phyloP scores from a whole-genome alignment of 2,113 vertebrate species.

The Aplodontia rufa region DNA sequence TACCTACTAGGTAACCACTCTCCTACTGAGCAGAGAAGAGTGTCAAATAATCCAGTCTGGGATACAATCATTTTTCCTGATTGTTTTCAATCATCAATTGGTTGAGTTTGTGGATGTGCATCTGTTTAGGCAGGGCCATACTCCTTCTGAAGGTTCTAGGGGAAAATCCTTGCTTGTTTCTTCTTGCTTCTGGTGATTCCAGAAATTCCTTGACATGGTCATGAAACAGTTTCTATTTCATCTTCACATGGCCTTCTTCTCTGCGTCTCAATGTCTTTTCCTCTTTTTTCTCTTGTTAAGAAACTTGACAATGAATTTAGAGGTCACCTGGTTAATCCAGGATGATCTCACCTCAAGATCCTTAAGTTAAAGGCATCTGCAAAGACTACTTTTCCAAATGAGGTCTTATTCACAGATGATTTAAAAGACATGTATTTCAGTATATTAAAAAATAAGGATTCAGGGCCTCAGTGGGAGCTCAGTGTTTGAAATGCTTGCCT shows the following conservation, averaged over 20 bases:
- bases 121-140: no score
- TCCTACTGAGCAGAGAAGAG: no score
- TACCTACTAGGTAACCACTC: no score
- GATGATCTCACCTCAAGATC: background rate
- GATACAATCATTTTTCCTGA: background rate
- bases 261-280: background rate
- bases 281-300: background rate
- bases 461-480: no score
- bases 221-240: background rate
- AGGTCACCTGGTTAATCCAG: background rate
- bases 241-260: background rate
- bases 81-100: background rate
- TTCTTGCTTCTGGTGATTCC: background rate
- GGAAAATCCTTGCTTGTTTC: background rate
- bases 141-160: background rate
- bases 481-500: no score
- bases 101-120: background rate
- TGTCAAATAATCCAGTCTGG: no score
- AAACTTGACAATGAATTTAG: constrained; percentile 25
- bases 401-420: background rate
- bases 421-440: background rate
- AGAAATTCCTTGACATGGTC: background rate
- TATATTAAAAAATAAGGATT: background rate
- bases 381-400: constrained; percentile 13
- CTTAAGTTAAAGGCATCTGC: background rate